Evolutionary conservation across 2,888 invertebrate genomes (phyloP).

Genomic region (Piscicola geometra): DNA sequence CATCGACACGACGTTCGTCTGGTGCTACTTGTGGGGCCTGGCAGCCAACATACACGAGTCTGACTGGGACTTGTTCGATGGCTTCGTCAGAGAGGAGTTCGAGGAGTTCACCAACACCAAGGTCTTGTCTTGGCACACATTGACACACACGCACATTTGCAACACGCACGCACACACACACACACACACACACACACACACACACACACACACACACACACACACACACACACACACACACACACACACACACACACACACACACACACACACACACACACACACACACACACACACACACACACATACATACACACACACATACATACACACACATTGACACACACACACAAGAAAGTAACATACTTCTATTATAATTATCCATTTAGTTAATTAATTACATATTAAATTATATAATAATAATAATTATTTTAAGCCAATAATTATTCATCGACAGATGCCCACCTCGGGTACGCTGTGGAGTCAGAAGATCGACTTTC

Average conservation of each 20-base stretch:
- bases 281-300: too few species aligned
- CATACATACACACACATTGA: too few species aligned
- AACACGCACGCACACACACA: conserved; percentile 3
- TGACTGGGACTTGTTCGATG: conserved; percentile 68
- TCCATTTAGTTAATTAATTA: too few species aligned
- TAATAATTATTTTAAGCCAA: neutral
- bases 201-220: conserved; percentile 21
- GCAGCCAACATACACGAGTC: conserved; percentile 76
- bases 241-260: conserved; percentile 8
- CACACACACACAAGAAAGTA: too few species aligned
- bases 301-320: too few species aligned
- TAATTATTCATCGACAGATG: conserved; percentile 59
- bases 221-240: conserved; percentile 18
- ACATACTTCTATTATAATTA: too few species aligned
- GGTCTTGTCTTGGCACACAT: too few species aligned
- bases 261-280: too few species aligned
- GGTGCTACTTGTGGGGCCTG: conserved; percentile 76
- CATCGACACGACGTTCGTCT: conserved; percentile 72
- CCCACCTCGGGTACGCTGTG: conserved; percentile 70
- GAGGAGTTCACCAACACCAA: conserved; percentile 68
- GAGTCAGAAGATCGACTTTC: conserved; percentile 71
- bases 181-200: conserved; percentile 15
- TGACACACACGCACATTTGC: too few species aligned
- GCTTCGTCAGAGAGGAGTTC: conserved; percentile 66
- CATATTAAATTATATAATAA: neutral